These are phyloP conservation scores for Enteromius viviparus DNA, from an alignment of 2,797 vertebrate genomes.

Conservation along the genomic window DNA sequence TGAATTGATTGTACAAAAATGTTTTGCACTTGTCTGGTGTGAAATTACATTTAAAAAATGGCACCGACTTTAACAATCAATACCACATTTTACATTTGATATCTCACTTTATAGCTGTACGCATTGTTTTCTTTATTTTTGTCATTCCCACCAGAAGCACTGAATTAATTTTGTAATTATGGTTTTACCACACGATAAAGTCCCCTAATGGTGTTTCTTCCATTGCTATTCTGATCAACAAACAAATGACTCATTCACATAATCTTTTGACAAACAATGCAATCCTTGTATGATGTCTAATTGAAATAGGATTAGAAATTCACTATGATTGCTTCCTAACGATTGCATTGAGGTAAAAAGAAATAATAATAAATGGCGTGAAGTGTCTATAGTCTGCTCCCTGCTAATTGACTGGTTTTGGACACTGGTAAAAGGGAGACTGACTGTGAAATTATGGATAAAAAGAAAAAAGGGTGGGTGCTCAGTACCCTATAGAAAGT, in stretches of 20 bases:
- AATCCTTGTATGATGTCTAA: background rate
- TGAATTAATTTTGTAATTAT: background rate
- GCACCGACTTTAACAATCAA: background rate
- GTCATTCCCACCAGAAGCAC: background rate
- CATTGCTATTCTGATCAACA: background rate
- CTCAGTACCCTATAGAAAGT: slow-evolving; percentile 38
- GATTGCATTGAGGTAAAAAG: background rate
- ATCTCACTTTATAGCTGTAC: background rate
- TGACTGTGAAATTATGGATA: slow-evolving; percentile 9
- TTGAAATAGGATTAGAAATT: background rate
- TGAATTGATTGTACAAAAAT: no score
- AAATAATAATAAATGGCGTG: background rate
- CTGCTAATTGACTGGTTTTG: slow-evolving; percentile 10
- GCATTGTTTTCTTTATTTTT: background rate
- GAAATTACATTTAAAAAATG: background rate
- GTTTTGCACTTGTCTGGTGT: background rate
- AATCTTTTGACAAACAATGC: background rate
- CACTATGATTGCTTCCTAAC: background rate
- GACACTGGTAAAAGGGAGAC: slow-evolving; percentile 7
- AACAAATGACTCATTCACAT: background rate
- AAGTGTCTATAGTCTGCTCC: slow-evolving; percentile 3
- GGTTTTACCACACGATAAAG: background rate
- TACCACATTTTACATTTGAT: background rate
- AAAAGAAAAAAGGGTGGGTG: background rate
- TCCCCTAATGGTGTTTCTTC: background rate